These are phyloP conservation scores for Amblyraja radiata DNA, from an alignment of 2,797 vertebrate species.

Conservation along the genomic window DNA sequence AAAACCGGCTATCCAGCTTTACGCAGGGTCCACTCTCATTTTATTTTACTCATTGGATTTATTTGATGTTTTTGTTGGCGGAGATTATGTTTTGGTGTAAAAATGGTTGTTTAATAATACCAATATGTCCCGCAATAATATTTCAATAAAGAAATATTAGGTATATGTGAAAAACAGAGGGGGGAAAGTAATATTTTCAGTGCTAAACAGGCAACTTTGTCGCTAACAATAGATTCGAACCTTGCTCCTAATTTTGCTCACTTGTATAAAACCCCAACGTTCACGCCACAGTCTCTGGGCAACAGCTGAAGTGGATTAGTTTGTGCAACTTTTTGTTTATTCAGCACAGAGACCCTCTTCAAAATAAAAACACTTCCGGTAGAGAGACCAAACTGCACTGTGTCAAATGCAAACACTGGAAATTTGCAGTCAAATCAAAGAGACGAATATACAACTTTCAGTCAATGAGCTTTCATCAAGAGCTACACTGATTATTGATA, in stretches of 20 bases:
- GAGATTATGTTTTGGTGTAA: background rate
- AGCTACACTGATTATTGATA: too few species aligned
- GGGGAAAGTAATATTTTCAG: background rate
- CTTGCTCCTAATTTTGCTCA: background rate
- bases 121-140: background rate
- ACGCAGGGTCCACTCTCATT: background rate
- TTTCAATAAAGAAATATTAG: background rate
- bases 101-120: background rate
- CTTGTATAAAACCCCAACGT: background rate
- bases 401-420: too few species aligned
- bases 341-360: too few species aligned
- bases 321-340: background rate
- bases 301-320: background rate
- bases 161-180: background rate
- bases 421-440: too few species aligned
- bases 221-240: background rate
- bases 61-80: background rate
- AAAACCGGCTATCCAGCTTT: background rate
- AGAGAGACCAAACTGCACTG: background rate
- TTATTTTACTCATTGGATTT: background rate
- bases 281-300: too few species aligned
- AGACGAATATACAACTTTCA: too few species aligned
- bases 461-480: too few species aligned
- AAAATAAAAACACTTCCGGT: background rate
- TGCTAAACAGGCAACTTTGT: background rate